phyloP scores from a whole-genome alignment of 2,113 vertebrate genomes.

The Sceloporus tristichus region DNA sequence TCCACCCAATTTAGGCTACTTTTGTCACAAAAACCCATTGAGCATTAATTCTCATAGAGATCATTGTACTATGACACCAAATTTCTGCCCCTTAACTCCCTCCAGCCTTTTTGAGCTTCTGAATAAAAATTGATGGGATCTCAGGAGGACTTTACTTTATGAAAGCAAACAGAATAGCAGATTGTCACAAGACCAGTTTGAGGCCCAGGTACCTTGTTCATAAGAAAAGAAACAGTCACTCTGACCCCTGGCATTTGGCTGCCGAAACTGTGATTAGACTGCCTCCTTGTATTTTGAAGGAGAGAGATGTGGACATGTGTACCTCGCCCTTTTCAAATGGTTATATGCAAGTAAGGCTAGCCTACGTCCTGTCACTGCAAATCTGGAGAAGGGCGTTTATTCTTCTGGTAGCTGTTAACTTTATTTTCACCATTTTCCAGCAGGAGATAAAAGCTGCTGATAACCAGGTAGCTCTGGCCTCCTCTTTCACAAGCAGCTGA shows the following conservation, averaged over 20 bases:
- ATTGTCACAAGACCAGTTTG: fast-evolving
- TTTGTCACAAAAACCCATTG: neutral
- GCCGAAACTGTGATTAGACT: neutral
- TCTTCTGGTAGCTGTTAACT: neutral
- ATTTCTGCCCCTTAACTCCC: neutral
- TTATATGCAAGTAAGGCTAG: too few species aligned
- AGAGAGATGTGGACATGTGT: neutral
- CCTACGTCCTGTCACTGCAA: neutral
- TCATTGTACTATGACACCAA: neutral
- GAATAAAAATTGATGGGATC: neutral
- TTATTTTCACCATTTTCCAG: neutral
- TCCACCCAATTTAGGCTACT: too few species aligned
- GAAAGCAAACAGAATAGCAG: neutral
- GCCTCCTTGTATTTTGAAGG: neutral
- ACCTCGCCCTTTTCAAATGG: neutral
- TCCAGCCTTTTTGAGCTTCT: too few species aligned
- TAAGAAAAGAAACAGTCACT: neutral
- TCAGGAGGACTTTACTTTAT: neutral
- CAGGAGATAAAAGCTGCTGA: neutral
- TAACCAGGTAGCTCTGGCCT: neutral
- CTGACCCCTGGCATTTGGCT: neutral
- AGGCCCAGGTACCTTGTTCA: neutral
- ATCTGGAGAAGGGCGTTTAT: neutral
- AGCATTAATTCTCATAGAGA: neutral
- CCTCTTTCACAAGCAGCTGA: neutral